Evolutionary conservation across 2,113 vertebrate genomes (phyloP).

Genomic region (Chionodraco myersi): DNA sequence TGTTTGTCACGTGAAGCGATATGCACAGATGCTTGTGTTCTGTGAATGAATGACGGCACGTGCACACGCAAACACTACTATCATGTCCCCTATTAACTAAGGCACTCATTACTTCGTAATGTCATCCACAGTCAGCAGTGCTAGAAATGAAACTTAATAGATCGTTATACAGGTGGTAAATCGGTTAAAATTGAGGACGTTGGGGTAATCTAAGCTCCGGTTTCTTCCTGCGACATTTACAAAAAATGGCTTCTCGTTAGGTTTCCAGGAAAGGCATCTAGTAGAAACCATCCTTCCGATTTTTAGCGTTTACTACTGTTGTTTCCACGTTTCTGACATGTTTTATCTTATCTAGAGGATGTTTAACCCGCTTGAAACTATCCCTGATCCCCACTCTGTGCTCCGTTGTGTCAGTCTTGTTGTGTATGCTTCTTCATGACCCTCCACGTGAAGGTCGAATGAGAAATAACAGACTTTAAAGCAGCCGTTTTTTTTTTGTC

Average conservation of each 20-base stretch:
- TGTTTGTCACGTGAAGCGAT: not conserved
- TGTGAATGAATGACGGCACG: conserved; percentile 75
- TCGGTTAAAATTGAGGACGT: not conserved
- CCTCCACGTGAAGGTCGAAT: not conserved
- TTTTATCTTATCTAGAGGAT: not conserved
- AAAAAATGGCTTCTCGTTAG: conserved; percentile 70
- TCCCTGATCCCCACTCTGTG: not conserved
- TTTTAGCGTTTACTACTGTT: not conserved
- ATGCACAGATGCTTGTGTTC: conserved; percentile 2
- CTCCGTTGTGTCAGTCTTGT: not conserved
- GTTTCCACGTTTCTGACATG: too few species aligned
- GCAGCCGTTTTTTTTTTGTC: not conserved
- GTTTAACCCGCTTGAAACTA: not conserved
- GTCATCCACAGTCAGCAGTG: rapidly evolving
- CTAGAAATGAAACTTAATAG: not conserved
- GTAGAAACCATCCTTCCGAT: conserved; percentile 20
- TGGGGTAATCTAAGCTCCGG: not conserved
- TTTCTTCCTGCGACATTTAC: conserved; percentile 57
- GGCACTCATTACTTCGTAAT: not conserved
- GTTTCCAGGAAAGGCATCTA: conserved; percentile 10
- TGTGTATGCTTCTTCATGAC: not conserved
- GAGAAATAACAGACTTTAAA: not conserved
- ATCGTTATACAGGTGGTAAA: rapidly evolving
- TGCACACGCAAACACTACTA: conserved; percentile 19
- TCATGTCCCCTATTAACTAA: not conserved